Percentiles rank a stretch among this genome's conserved stretches.
phyloP scores from a whole-genome alignment of 2,888 invertebrate species.

The Ennomos fuscantarius region DNA sequence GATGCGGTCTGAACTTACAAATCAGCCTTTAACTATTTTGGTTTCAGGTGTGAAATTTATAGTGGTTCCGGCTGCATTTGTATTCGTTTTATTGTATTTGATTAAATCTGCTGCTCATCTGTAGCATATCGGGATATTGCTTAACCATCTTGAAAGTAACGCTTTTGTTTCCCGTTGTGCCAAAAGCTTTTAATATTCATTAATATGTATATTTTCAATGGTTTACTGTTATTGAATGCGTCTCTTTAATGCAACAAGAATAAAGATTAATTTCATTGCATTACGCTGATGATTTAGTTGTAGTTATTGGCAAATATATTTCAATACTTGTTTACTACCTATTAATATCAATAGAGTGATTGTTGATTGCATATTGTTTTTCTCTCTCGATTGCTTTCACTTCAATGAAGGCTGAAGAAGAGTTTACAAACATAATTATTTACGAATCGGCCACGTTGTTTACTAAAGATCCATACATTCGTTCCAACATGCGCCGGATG shows the following conservation, averaged over 20 bases:
- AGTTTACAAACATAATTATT: slow-evolving; percentile 17
- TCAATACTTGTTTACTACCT: too few species aligned
- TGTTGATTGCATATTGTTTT: neutral
- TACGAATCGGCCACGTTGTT: slow-evolving; percentile 13
- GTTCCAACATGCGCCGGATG: slow-evolving; percentile 7
- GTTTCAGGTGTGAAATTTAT: neutral
- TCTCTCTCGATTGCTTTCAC: neutral
- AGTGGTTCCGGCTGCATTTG: neutral
- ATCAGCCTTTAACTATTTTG: slow-evolving; percentile 2
- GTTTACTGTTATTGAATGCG: too few species aligned
- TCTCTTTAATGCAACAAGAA: too few species aligned
- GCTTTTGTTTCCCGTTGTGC: too few species aligned
- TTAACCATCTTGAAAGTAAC: too few species aligned
- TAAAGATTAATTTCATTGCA: neutral
- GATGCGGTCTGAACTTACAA: slow-evolving; percentile 8
- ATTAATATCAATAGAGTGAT: too few species aligned
- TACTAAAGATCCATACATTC: slow-evolving; percentile 15
- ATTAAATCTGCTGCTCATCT: too few species aligned
- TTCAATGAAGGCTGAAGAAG: slow-evolving; percentile 1
- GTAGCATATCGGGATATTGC: too few species aligned
- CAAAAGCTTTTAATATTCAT: too few species aligned
- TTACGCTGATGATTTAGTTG: too few species aligned
- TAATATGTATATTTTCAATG: too few species aligned
- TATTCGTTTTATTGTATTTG: neutral
- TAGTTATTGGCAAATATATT: too few species aligned